phyloP scores from a whole-genome alignment of 1,140 invertebrate genomes.

The Bombus confusus region DNA sequence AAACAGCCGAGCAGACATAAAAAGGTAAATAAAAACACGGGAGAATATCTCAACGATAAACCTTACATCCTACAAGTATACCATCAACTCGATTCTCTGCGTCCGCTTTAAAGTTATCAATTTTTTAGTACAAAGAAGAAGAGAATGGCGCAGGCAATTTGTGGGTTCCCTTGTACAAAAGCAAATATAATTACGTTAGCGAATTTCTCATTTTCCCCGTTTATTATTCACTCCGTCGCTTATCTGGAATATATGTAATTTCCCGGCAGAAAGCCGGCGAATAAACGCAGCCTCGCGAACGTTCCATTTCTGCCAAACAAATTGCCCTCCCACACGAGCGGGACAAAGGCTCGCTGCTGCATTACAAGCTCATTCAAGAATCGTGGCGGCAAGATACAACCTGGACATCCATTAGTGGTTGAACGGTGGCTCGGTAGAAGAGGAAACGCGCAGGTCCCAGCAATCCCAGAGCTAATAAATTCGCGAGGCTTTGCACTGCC shows the following conservation, averaged over 20 bases:
- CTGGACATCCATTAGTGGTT: conserved; percentile 53
- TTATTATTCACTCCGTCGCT: conserved; percentile 32
- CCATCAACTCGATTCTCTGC: not conserved
- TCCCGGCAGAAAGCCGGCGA: not conserved
- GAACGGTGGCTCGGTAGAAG: conserved; percentile 43
- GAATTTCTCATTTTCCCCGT: conserved; percentile 14
- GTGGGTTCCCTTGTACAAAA: not conserved
- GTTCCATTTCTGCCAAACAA: conserved; percentile 19
- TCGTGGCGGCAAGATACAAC: conserved; percentile 39
- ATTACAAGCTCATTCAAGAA: conserved; percentile 40
- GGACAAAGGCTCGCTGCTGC: conserved; percentile 22
- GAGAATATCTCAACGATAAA: not conserved
- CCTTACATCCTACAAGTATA: not conserved
- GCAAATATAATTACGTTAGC: conserved; percentile 18
- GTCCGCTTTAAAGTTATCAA: not conserved
- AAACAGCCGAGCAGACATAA: not conserved
- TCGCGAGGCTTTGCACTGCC: conserved; percentile 67
- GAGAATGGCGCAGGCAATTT: not conserved
- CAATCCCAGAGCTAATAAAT: conserved; percentile 64
- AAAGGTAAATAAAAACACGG: not conserved
- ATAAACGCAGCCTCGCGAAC: not conserved
- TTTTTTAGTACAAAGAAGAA: not conserved
- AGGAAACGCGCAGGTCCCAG: conserved; percentile 45
- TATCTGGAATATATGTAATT: conserved; percentile 17
- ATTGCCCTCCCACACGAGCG: conserved; percentile 8